These are phyloP conservation scores for Cryptoblepharus egeriae DNA, from an alignment of 2,797 vertebrate genomes.

Conservation along the genomic window DNA sequence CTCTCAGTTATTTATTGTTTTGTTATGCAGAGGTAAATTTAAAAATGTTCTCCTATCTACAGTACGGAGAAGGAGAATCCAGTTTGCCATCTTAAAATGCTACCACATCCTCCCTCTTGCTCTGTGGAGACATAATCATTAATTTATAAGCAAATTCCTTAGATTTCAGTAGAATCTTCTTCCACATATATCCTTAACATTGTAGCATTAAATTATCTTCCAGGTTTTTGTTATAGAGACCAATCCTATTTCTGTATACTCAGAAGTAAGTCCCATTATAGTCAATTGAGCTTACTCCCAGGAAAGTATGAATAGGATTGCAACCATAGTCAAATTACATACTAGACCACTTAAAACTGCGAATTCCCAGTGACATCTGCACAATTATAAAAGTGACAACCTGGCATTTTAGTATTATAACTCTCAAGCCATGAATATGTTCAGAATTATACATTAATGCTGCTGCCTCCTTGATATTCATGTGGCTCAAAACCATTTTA, in stretches of 20 bases:
- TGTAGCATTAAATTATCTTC: background rate
- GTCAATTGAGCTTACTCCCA: too few relatives aligned
- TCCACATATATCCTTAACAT: background rate
- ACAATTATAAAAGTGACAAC: constrained; percentile 42
- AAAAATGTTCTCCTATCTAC: background rate
- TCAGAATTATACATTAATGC: constrained; percentile 54
- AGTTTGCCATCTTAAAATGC: background rate
- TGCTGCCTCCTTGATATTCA: constrained; percentile 26
- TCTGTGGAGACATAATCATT: background rate
- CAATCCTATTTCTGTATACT: too few relatives aligned
- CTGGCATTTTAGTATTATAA: constrained; percentile 27
- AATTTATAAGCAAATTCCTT: background rate
- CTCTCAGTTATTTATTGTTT: too few relatives aligned
- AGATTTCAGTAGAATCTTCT: background rate
- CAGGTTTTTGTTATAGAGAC: background rate
- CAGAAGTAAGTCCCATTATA: too few relatives aligned
- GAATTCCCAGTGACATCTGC: constrained; percentile 33
- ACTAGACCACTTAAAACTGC: background rate
- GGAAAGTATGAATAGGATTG: too few relatives aligned
- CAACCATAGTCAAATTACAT: background rate
- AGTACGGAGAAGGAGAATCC: background rate
- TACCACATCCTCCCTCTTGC: background rate
- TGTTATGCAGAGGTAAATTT: background rate
- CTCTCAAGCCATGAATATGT: constrained; percentile 47
- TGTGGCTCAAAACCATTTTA: constrained; percentile 35